Base-by-base conservation (phyloP, 2,888 invertebrate genomes). In the Drosophila trichaetosa region DNA sequence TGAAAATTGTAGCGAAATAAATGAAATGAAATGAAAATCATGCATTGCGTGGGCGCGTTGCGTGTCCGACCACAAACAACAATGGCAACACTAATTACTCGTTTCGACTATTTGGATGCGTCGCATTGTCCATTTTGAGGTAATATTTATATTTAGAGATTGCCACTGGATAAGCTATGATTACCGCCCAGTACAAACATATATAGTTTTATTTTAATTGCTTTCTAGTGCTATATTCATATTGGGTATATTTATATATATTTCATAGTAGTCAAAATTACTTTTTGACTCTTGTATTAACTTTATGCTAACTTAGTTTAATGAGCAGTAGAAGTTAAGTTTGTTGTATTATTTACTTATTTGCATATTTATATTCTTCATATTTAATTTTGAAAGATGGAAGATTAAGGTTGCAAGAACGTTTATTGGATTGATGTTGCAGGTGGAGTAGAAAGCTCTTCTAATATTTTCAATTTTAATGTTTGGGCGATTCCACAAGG, bases 1-100 rank as follows among this genome's bases (percentile, higher is more conserved):
- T 73, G 75, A 73, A 82, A 81, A 76, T 71, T 79, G 81, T 82
- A 75, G 69, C 73, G 61, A 84, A 82, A 79, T 73, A 78, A 46
- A 24, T 46, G 46, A 42, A 21, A 52, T 73, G 27, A 27, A 27
- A 27, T 27, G 65, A 83, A 70, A 78, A 56, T 67, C 46, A 58
- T 63, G 34, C 67, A 60, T 58, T 72, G 79, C 66, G 79, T 79
- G 72, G 78, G 76, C 57, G 53, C 49, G 33, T 67, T 73, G 69
- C 76, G 73, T 84, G 87, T 63, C 69, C 53, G 65, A 69, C 69
- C 51, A 69, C 61, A 24, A 61, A 57, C 29, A 24, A 46, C 24
- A 8, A 24, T 8, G 59, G 52, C 53, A 33, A 34, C n/a, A 54
- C 4, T 40, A 57, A 48, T 48, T 56, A 24, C 51, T 33, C 36